Evolutionary conservation across 2,888 invertebrate species (phyloP), one percentile per base, ranked within the genome.

Genomic region (Osmoderma eremita): DNA sequence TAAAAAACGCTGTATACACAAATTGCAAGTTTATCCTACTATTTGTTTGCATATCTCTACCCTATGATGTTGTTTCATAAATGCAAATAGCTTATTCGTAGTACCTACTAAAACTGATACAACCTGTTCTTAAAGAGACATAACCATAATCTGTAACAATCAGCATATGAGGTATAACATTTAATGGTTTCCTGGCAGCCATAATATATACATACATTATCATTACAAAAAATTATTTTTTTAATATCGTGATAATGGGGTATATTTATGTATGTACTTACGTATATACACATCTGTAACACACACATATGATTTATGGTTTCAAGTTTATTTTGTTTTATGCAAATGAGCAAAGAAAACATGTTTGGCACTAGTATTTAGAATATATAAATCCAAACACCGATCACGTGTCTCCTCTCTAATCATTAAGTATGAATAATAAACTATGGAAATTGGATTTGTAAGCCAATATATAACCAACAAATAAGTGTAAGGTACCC

Each of bases 151-250:
- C 5, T 53, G 53, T 58, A 42, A 42, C 58, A 58, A 58, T 45
- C 30, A 58, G 30, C 58, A 24, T 17, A 45, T 30, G 53, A 42
- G 39, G 58, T 45, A 58, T 22, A 58, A n/a, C 30, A 3, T 45
- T 58, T 58, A 58, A 58, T 58, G 58, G 58, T 58, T 58, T 58
- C 58, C 42, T 45, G 42, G 45, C 58, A 58, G 41, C 3, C 56
- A 42, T 58, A 58, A 58, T 42, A 58, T 56, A 56, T 39, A 56
- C 12, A 22, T 41, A 56, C n/a, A n/a, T 39, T 41, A 42, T 22
- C 17, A 24, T 58, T 42, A 58, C 42, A 58, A 58, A 58, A 58
- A 58, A 6, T 18, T 54, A 18, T 39, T 54, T 54, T 51, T 20
- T 58, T 24, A 58, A 42, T 24, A 20, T 0, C 56, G 5, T 24